Evolutionary conservation across 2,888 invertebrate species (phyloP).

Genomic region (Masnerella sp.): DNA sequence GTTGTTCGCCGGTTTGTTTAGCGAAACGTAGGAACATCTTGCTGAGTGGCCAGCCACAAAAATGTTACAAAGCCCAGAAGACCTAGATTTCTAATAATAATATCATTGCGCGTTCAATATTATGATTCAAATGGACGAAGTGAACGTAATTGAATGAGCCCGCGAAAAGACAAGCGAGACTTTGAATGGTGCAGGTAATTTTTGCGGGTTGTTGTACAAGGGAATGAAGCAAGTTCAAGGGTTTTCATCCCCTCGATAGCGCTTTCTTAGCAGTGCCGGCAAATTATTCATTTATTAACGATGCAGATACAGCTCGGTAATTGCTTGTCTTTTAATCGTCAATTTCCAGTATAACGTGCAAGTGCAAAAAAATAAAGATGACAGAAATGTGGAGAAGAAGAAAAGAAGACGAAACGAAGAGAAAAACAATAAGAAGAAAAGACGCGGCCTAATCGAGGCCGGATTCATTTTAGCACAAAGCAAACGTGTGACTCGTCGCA

Average conservation of each 20-base stretch:
- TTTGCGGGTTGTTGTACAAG: slow-evolving; percentile 45
- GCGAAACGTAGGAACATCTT: neutral
- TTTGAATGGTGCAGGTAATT: slow-evolving; percentile 48
- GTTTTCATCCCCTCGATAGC: slow-evolving; percentile 57
- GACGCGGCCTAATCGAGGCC: neutral
- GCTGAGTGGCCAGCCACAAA: slow-evolving; percentile 19
- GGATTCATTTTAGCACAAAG: slow-evolving; percentile 42
- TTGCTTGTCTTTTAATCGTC: slow-evolving; percentile 61
- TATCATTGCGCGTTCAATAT: slow-evolving; percentile 35
- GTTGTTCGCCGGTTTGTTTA: slow-evolving; percentile 1
- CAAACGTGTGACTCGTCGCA: slow-evolving; percentile 36
- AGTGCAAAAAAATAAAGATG: slow-evolving; percentile 29
- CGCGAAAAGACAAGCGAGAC: slow-evolving; percentile 51
- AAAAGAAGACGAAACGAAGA: too few relatives aligned
- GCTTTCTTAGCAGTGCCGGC: slow-evolving; percentile 53
- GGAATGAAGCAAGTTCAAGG: slow-evolving; percentile 57
- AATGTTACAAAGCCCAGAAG: slow-evolving; percentile 28
- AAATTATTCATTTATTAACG: slow-evolving; percentile 62
- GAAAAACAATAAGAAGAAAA: too few relatives aligned
- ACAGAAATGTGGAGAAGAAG: too few relatives aligned
- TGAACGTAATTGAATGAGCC: slow-evolving; percentile 50
- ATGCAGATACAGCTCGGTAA: slow-evolving; percentile 59
- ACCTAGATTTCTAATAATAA: slow-evolving; percentile 46
- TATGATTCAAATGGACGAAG: slow-evolving; percentile 39
- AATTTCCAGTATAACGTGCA: slow-evolving; percentile 60